Evolutionary conservation across 2,113 vertebrate species (phyloP), one percentile per base, ranked within the genome.

Genomic region (Pyxicephalus adspersus): DNA sequence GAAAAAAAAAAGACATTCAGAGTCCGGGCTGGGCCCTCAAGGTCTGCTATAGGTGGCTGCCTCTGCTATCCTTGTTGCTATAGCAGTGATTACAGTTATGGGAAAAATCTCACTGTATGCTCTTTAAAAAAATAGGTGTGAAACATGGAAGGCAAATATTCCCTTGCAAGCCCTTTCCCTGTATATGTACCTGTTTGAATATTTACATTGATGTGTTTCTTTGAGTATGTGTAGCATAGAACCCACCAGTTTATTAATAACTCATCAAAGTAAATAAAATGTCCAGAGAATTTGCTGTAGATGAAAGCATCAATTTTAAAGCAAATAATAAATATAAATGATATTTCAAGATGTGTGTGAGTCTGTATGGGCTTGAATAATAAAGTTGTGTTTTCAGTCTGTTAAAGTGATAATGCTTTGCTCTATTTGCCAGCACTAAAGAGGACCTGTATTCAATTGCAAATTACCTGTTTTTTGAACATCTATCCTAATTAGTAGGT

Each of bases 311-410:
- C 50, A 50, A 16, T 63, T 22, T 20, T 45, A 75, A 63, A 76
- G 22, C 55, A 76, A 76, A 26, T 76, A 75, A 75, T 75, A 75
- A 76, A 76, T 76, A 76, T 61, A 60, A 38, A 76, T 76, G 16
- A 63, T 45, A 50, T 63, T 76, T 63, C 58, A 63, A 63, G 55
- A 50, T 50, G 34, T 50, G 60, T 26, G 34, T n/a, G n/a, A n/a
- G n/a, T n/a, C 3, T 50, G 58, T 13, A 51, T 50, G 16, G 19
- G 58, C 23, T 50, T 38, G n/a, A 50, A 63, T 63, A 76, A 63
- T 76, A 76, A 63, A 76, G 13, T 1, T 19, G 57, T 15, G 19
- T 26, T 20, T 25, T 63, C 18, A 26, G 15, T 38, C n/a, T 63
- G 57, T 23, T 63, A 63, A 76, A 63, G 34, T 76, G 55, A 76